phyloP scores from a whole-genome alignment of 2,797 vertebrate genomes.

The Rhinella marina region DNA sequence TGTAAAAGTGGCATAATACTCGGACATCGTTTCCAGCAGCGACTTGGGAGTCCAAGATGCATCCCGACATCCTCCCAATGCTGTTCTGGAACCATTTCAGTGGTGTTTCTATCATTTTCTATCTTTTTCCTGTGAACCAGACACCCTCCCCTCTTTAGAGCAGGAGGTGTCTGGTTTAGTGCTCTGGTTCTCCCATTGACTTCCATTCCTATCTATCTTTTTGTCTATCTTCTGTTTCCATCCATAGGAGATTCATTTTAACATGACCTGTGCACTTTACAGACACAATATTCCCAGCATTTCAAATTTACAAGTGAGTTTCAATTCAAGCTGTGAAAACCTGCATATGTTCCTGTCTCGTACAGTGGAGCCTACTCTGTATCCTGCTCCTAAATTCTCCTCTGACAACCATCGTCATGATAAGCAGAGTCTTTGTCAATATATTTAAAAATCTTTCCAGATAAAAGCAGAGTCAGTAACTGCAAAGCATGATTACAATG shows the following conservation, averaged over 20 bases:
- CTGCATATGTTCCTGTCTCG: background rate
- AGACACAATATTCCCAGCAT: background rate
- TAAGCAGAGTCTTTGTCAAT: constrained; percentile 47
- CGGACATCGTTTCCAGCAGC: too few species aligned
- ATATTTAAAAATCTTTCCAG: constrained; percentile 44
- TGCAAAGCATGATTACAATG: constrained; percentile 54
- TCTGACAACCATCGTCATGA: background rate
- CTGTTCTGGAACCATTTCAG: too few species aligned
- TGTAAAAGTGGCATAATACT: too few species aligned
- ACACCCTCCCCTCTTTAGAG: too few species aligned
- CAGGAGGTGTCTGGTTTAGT: too few species aligned
- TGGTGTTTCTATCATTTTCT: too few species aligned
- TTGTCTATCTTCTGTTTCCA: background rate
- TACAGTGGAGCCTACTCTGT: background rate
- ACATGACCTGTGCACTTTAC: background rate
- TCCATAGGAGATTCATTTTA: background rate
- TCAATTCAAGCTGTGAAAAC: background rate
- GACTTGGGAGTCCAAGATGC: too few species aligned
- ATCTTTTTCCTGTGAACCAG: too few species aligned
- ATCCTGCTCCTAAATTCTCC: background rate
- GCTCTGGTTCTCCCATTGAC: too few species aligned
- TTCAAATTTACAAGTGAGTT: background rate
- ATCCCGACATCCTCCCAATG: too few species aligned
- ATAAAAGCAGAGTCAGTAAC: constrained; percentile 51
- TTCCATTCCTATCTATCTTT: too few species aligned